Base-by-base conservation (phyloP, 2,888 invertebrate species). In the Neoitamus cyanurus region DNA sequence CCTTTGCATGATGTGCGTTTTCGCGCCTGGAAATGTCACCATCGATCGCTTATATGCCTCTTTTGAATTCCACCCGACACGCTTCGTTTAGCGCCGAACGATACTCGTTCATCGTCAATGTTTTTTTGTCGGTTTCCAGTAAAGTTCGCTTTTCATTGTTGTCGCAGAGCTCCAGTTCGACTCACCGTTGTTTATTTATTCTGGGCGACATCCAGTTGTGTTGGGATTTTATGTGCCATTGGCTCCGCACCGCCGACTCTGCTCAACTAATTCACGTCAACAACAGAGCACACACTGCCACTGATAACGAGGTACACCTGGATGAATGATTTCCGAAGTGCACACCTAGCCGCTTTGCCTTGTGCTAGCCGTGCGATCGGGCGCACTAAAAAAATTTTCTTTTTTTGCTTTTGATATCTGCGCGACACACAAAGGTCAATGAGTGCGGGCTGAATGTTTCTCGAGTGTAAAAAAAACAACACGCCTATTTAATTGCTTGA, bases 101-200 rank as follows among this genome's bases (percentile, higher is more conserved):
- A 73, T 73, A 36, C 36, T 36, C 73, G 31, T 73, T 36, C 31
- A n/a, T 4, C 1, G 58, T 58, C 25, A 25, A 25, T 20, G 2
- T 58, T 73, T 73, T 73, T 73, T 36, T 73, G 73, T 73, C 15
- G n/a, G 20, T 73, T 73, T 73, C 20, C 73, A 73, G 73, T 73
- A 73, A 73, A 73, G 73, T 73, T 73, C 73, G 73, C 73, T 36
- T 73, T 73, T 73, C 73, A 73, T 73, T 73, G 73, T 73, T 58
- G 58, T 58, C 58, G 25, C 73, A 2, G 72, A 30, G 73, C 36
- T 73, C 73, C 36, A 34, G 73, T 73, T 73, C 31, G 30, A 9
- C 25, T 58, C 6, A 3, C 25, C 34, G 72, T 73, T 73, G 73
- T 73, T 73, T 73, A 73, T 73, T 73, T 73, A 73, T 36, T 37